Conservation (phyloP, 2,888 invertebrate species). For the Eupithecia insigniata region DNA sequence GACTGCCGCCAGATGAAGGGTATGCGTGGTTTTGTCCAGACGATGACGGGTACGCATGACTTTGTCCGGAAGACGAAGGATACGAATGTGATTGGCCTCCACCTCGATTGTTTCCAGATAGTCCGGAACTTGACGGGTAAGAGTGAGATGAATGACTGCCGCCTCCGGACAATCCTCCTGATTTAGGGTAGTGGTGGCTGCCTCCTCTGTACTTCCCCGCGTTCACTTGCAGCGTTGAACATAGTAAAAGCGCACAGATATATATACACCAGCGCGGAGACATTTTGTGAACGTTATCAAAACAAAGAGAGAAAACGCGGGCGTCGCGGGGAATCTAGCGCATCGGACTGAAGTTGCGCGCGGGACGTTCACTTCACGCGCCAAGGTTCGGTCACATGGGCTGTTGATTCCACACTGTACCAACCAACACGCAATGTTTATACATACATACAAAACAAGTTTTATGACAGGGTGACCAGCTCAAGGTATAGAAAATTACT, state of each 20-base stretch:
- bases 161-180: conserved; percentile 54
- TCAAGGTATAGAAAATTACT: not conserved
- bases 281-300: conserved; percentile 52
- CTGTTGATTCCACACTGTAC: conserved; percentile 31
- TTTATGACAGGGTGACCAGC: conserved; percentile 16
- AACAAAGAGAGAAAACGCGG: conserved; percentile 41
- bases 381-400: conserved; percentile 29
- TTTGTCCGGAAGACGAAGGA: conserved; percentile 47
- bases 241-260: conserved; percentile 61
- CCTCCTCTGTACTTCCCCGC: conserved; percentile 45
- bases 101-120: conserved; percentile 48
- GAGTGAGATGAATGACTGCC: conserved; percentile 46
- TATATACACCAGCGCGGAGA: conserved; percentile 55
- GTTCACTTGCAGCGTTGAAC: conserved; percentile 47
- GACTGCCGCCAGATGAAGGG: conserved; percentile 46
- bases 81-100: conserved; percentile 47
- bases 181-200: conserved; percentile 46
- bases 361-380: conserved; percentile 23
- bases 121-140: conserved; percentile 58
- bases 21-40: conserved; percentile 45
- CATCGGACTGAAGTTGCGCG: conserved; percentile 51
- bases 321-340: conserved; percentile 52
- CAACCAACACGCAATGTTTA: conserved; percentile 15
- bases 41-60: conserved; percentile 36
- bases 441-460: conserved; percentile 9